Evolutionary conservation across 2,113 vertebrate genomes (phyloP), one percentile per base, ranked within the genome.

Genomic region (Tamias sibiricus): DNA sequence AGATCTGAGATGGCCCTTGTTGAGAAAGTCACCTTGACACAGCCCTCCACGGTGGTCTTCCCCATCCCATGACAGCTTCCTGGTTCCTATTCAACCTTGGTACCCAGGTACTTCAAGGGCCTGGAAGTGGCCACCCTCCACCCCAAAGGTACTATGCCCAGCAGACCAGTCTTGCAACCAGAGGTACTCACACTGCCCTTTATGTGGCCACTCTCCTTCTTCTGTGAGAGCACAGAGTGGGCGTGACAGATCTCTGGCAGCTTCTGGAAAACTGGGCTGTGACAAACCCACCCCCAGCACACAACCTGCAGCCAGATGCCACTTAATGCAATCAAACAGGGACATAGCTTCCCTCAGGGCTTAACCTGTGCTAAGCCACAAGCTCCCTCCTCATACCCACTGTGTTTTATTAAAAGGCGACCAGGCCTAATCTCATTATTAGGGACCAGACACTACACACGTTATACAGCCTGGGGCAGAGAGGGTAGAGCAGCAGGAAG

Each of bases 341-440:
- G 84, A 92, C 97, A 94, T 4, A 26, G 85, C 37, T 32, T 11
- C 93, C 95, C 30, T 0, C 49, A 82, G 87, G 96, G 96, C 87
- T 44, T 3, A 42, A 57, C 77, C 30, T 28, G n/a, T 40, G 64
- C 75, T 3, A 1, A 87, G 62, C 66, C 9, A 32, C 49, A 4
- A 24, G 49, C 62, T 91, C 89, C 54, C 54, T 88, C 54, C 80
- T 30, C 9, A 12, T 0, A 2, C 77, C 85, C 74, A 19, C 16
- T 5, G 84, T 4, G 11, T 68, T 74, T 85, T 37, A 88, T n/a
- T 90, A 87, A 93, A 95, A 98, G 93, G 59, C 35, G 37, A 81
- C 62, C 30, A 52, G 80, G 54, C 74, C 95, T 97, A 97, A 97
- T 97, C 80, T 90, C 89, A 76, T 97, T 95, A 95, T 1, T 40